Evolutionary conservation across 2,113 vertebrate genomes (phyloP), one percentile per base, ranked within the genome.

Genomic region (Dromiciops gliroides): DNA sequence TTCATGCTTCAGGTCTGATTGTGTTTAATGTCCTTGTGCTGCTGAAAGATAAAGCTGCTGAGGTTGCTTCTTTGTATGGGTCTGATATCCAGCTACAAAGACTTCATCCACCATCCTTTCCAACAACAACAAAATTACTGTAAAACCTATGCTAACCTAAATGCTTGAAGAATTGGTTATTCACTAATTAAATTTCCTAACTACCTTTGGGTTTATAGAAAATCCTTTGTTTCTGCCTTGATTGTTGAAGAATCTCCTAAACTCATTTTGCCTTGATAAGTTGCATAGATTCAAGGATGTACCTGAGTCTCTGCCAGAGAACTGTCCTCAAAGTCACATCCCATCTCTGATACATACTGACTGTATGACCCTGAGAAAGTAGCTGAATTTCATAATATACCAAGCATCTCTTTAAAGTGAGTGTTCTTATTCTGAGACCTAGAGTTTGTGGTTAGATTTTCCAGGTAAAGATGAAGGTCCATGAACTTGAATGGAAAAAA

Each of bases 1-100:
- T 92, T 91, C 89, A 93, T 91, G 47, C 53, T 90, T 96, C 93
- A 95, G 44, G 89, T 94, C 51, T 95, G 28, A 90, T 93, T 96
- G 48, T 94, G 95, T 95, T 91, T 95, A 83, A 92, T 67, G 88
- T 47, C 23, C 95, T 51, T 95, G 51, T 25, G 48, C 56, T 1
- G 49, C 49, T 67, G 47, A 51, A 90, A 92, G 56, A 92, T 50
- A 93, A 44, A 50, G 25, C 48, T 92, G 91, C 67, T 88, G 67
- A 95, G 96, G 93, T 56, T 92, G 92, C 50, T 96, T 67, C 25
- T 51, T 6, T 91, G 8, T 1, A 19, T 60, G 16, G 37, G 37
- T 92, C 8, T 51, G 75, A 51, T 48, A 91, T 91, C 67, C 31
- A 3, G 91, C 91, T 90, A 92, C 47, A 14, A 95, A 26, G 22